Percentiles rank a stretch among this genome's conserved stretches.
phyloP scores from a whole-genome alignment of 2,113 vertebrate species.

The Gnathonemus longibarbis region DNA sequence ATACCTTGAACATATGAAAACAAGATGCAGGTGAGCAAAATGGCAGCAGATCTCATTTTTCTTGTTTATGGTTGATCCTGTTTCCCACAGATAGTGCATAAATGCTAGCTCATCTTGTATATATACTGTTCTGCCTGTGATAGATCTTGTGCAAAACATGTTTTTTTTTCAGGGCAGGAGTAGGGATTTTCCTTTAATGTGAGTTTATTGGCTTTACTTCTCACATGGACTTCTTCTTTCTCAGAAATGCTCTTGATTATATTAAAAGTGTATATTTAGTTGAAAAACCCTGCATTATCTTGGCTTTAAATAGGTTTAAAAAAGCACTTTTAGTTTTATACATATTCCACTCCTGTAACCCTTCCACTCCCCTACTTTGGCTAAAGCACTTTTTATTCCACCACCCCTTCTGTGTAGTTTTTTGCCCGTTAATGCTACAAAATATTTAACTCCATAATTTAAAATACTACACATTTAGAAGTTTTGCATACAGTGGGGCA shows the following conservation, averaged over 20 bases:
- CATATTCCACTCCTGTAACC: too few relatives aligned
- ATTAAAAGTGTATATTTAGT: not conserved
- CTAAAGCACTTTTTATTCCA: too few relatives aligned
- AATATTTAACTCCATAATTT: not conserved
- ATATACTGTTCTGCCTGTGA: not conserved
- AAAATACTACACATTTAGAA: not conserved
- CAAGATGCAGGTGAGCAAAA: conserved; percentile 11
- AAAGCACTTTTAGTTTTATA: too few relatives aligned
- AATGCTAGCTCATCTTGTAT: not conserved
- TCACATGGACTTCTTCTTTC: not conserved
- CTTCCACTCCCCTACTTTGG: too few relatives aligned
- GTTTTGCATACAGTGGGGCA: too few relatives aligned
- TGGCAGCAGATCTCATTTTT: conserved; percentile 4
- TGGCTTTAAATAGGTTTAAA: not conserved
- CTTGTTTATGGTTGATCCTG: not conserved
- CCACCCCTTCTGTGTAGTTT: not conserved
- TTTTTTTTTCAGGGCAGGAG: not conserved
- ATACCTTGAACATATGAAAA: conserved; percentile 16
- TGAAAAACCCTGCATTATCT: not conserved
- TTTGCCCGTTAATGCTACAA: not conserved
- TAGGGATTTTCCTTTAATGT: not conserved
- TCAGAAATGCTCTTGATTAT: not conserved
- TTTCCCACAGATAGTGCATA: not conserved
- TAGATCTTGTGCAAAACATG: not conserved
- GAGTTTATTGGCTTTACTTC: not conserved